Base-by-base conservation (phyloP, 2,888 invertebrate genomes). In the Andrena trimmerana region DNA sequence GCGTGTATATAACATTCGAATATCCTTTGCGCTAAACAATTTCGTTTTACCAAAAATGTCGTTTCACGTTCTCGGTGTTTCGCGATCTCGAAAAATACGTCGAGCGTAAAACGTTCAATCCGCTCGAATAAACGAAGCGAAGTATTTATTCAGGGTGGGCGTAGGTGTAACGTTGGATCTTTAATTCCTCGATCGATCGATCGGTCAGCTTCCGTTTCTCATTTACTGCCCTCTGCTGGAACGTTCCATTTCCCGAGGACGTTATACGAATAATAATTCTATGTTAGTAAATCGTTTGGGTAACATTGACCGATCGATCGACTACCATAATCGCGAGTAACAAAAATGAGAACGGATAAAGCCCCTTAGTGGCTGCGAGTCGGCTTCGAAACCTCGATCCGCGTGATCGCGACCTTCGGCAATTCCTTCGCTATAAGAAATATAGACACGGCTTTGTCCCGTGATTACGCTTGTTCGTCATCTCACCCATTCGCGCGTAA, bases 1-100 rank as follows among this genome's bases (percentile, higher is more conserved):
- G 13, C 31, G 54, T 63, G 52, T 63, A 42, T 63, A 63, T 20
- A 74, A 66, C 66, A 24, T 74, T 74, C 70, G 57, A 68, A 59
- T 31, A 57, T 48, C 3, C 27, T 36, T 36, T 48, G 67, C 71
- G 81, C 50, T 68, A 75, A 42, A 57, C 48, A 36, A 42, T 24
- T 71, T 67, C 69, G 65, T 48, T 60, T 62, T 20, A 24, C 24
- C 29, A 67, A 31, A 42, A 62, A 33, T 27, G 16, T 42, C 8
- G 68, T 33, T 72, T 42, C 20, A 20, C 10, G 20, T 29, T 60
- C 50, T 31, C 48, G 42, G 42, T 42, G 48, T 69, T 59, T 29
- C 16, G 73, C 63, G 20, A 5, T 16, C 52, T 10, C 20, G 31
- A 20, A 59, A 70, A 73, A 62, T 73, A 24, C 31, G 59, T 59